Conservation (phyloP, 2,797 vertebrate genomes). For the Crax fasciolata region DNA sequence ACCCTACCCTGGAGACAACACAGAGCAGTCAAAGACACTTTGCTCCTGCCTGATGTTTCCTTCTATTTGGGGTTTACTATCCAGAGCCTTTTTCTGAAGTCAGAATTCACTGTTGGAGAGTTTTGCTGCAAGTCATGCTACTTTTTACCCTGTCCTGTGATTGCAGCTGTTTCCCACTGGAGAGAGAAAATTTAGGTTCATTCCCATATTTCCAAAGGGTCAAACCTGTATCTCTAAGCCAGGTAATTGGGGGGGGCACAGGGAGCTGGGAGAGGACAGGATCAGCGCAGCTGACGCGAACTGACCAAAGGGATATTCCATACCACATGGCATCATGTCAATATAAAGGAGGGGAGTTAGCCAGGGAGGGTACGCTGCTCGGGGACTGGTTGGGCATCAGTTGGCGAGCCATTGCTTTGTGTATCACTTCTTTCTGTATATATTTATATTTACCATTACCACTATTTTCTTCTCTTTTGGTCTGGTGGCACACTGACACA, state of each 20-base stretch:
- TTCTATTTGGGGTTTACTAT: not conserved
- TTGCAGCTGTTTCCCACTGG: not conserved
- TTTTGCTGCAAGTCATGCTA: not conserved
- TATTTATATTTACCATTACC: too few relatives aligned
- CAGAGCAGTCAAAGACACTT: not conserved
- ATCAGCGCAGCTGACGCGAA: too few relatives aligned
- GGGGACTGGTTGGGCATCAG: too few relatives aligned
- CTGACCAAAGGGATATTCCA: too few relatives aligned
- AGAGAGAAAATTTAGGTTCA: not conserved
- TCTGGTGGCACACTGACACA: too few relatives aligned
- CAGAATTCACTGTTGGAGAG: not conserved
- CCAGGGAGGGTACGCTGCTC: too few relatives aligned
- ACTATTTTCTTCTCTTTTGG: too few relatives aligned
- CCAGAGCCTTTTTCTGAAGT: not conserved
- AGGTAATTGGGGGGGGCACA: not conserved
- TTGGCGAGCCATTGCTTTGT: too few relatives aligned
- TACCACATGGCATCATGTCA: too few relatives aligned
- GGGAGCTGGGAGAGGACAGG: too few relatives aligned
- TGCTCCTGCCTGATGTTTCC: not conserved
- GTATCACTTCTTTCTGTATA: too few relatives aligned
- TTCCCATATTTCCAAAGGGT: not conserved
- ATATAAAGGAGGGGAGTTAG: too few relatives aligned
- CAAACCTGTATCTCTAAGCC: not conserved
- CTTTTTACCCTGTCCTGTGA: not conserved
- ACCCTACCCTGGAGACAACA: not conserved